A percentile compares a stretch with the other conserved stretches of the same genome.
Conservation (phyloP, 2,113 vertebrate genomes). For the Petroica traversi region DNA sequence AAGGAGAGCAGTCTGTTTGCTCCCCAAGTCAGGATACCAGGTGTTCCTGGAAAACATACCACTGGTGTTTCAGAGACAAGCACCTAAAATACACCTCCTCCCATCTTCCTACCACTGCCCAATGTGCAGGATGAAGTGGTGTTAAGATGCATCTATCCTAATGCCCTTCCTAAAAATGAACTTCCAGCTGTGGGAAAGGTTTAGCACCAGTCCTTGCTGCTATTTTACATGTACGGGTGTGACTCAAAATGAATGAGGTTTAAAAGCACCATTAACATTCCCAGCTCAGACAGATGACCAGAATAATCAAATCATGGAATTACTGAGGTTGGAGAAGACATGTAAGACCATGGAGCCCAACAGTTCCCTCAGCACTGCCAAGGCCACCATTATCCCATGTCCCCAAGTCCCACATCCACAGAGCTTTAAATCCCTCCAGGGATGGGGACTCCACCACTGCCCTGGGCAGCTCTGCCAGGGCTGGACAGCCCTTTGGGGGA, state of each 20-base stretch:
- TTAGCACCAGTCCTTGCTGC: background rate
- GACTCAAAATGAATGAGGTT: background rate
- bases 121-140: background rate
- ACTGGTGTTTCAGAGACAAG: background rate
- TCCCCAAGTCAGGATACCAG: background rate
- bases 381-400: background rate
- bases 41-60: background rate
- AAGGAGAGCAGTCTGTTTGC: too few species aligned
- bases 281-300: background rate
- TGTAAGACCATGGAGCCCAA: background rate
- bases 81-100: background rate
- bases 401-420: background rate
- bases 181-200: background rate
- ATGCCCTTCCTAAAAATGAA: too few species aligned
- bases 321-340: background rate
- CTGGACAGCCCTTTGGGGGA: background rate
- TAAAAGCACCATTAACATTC: background rate
- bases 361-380: background rate
- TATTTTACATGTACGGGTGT: accelerated
- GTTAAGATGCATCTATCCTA: too few species aligned
- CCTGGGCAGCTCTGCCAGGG: background rate
- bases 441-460: background rate
- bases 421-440: background rate
- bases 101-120: accelerated
- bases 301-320: background rate